Evolutionary conservation across 2,797 vertebrate species (phyloP).

Genomic region (Fratercula arctica): DNA sequence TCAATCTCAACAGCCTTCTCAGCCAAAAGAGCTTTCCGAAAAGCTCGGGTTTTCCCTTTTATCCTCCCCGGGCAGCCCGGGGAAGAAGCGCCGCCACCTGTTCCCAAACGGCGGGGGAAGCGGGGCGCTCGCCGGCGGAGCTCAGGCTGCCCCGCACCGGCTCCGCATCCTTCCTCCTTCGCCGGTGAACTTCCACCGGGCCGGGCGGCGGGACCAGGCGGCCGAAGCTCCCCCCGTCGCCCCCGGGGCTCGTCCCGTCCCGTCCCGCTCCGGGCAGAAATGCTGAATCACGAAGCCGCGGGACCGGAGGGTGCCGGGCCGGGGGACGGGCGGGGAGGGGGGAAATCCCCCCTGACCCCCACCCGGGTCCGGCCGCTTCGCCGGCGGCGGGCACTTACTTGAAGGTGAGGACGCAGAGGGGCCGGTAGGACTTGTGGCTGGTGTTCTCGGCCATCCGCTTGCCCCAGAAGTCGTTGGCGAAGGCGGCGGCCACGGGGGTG

Average conservation of each 20-base stretch:
- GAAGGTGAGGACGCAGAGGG: constrained; percentile 93
- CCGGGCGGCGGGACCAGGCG: background rate
- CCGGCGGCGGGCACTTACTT: constrained; percentile 79
- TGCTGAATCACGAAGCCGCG: constrained; percentile 66
- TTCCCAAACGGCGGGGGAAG: background rate
- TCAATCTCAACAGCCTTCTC: background rate
- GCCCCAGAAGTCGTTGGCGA: constrained; percentile 96
- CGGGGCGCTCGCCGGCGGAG: background rate
- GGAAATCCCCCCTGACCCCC: background rate
- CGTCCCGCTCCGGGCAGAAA: background rate
- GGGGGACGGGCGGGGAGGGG: too few species aligned
- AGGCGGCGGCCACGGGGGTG: constrained; percentile 81
- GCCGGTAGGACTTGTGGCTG: constrained; percentile 98
- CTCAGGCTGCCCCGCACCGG: background rate
- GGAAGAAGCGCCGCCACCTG: background rate
- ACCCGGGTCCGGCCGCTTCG: background rate
- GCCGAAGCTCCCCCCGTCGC: background rate
- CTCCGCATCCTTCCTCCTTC: background rate
- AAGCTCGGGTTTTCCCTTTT: background rate
- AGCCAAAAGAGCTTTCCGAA: background rate
- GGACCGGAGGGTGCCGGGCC: background rate
- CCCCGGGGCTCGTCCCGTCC: background rate
- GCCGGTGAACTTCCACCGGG: background rate
- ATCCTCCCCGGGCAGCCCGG: background rate
- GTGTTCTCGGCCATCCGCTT: constrained; percentile 93